Percentiles rank a stretch among this genome's conserved stretches.
Evolutionary conservation across 1,140 invertebrate species (phyloP).

Genomic region (Drosophila yakuba): DNA sequence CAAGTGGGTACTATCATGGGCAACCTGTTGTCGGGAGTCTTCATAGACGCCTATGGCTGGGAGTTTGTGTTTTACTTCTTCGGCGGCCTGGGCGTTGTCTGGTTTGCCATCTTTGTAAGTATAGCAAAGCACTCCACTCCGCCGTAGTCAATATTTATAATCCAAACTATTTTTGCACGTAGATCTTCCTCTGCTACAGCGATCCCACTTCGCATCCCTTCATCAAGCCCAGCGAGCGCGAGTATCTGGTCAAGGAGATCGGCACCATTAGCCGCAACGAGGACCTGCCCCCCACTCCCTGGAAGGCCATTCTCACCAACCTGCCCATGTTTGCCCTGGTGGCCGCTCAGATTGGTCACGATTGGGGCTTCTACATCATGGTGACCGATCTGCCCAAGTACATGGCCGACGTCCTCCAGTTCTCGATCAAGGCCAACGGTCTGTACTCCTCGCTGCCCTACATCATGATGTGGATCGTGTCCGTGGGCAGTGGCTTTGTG

Average conservation of each 20-base stretch:
- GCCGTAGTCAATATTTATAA: too few relatives aligned
- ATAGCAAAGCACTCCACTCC: neutral
- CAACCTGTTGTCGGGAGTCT: slow-evolving; percentile 89
- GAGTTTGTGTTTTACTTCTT: slow-evolving; percentile 93
- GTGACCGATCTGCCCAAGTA: slow-evolving; percentile 96
- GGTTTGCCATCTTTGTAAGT: slow-evolving; percentile 90
- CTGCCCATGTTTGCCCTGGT: slow-evolving; percentile 90
- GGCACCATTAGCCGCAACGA: slow-evolving; percentile 85
- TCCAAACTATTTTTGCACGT: neutral
- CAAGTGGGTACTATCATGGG: slow-evolving; percentile 91
- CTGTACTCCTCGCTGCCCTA: slow-evolving; percentile 89
- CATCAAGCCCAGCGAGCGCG: slow-evolving; percentile 91
- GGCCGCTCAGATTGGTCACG: slow-evolving; percentile 91
- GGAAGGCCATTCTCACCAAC: slow-evolving; percentile 91
- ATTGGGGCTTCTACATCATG: slow-evolving; percentile 98
- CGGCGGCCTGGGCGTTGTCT: slow-evolving; percentile 89
- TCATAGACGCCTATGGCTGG: slow-evolving; percentile 89
- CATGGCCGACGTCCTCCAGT: slow-evolving; percentile 94
- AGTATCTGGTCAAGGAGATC: slow-evolving; percentile 89
- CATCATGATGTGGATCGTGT: slow-evolving; percentile 90
- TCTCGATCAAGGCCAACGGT: slow-evolving; percentile 91
- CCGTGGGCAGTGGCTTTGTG: slow-evolving; percentile 88
- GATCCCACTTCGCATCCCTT: slow-evolving; percentile 93
- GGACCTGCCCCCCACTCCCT: slow-evolving; percentile 88
- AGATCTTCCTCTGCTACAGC: slow-evolving; percentile 89